Evolutionary conservation across 2,888 invertebrate species (phyloP), one percentile per base, ranked within the genome.

Genomic region (Trichogramma evanescens): DNA sequence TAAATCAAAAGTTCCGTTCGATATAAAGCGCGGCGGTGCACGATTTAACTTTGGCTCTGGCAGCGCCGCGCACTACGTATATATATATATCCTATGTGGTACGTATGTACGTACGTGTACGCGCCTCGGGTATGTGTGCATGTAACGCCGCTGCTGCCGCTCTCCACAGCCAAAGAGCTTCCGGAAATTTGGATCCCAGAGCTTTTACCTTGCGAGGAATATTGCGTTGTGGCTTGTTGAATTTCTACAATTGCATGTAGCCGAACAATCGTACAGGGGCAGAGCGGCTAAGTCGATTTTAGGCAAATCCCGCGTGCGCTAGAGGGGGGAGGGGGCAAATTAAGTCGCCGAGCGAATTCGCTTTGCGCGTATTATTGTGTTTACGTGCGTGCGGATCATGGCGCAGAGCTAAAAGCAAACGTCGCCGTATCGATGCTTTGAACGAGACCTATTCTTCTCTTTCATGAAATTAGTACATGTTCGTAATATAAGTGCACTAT

Each of bases 1-100:
- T 62, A 62, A 62, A 62, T 62, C 62, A 62, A 62, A 62, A 62
- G 58, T 62, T 62, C 58, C 48, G 54, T 40, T 51, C 44, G 61
- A 59, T 59, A 52, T 45, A 45, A 10, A 50, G n/a, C 41, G 38
- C 50, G 50, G 50, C 44, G 5, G 48, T 6, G 58, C 58, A 54
- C 26, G 26, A 26, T 59, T 59, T 59, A 59, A 59, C 58, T 59
- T 59, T 50, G 50, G 40, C 26, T 26, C 6, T 26, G 40, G 50
- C 48, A n/a, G 26, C 26, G 26, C 39, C 13, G 41, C 52, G 42
- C 52, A 26, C 26, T 26, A 26, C 26, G 26, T 26, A 26, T 26
- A 13, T 13, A 13, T 13, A 13, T 13, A 26, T 26, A 26, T 26
- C 26, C 26, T 26, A 26, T 26, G 26, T 26, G 26, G 26, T 26